Conservation (phyloP, 2,888 invertebrate species). For the Drosophila maculinotata region DNA sequence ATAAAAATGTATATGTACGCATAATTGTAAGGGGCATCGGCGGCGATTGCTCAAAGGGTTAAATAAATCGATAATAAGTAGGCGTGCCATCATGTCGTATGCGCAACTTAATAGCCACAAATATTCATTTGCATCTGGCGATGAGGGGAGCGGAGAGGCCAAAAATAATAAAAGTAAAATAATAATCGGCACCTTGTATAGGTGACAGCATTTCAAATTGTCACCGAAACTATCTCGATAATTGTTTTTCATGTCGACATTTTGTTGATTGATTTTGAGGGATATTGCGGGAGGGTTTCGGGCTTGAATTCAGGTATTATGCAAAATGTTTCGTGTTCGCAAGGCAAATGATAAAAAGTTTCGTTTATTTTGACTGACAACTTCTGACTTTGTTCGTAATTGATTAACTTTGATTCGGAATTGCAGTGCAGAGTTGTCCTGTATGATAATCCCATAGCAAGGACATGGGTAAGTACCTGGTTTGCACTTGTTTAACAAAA, state of each 20-base stretch:
- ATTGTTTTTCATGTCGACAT: conserved; percentile 66
- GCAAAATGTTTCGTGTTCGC: conserved; percentile 54
- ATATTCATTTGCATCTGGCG: conserved; percentile 17
- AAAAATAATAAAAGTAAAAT: conserved; percentile 39
- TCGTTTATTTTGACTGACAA: conserved; percentile 58
- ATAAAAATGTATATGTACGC: conserved; percentile 43
- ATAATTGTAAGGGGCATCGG: neutral
- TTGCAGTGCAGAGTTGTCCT: conserved; percentile 12
- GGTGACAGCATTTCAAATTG: conserved; percentile 74
- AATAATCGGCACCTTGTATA: conserved; percentile 64
- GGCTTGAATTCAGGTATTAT: conserved; percentile 17
- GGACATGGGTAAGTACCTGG: conserved; percentile 45
- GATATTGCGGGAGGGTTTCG: neutral
- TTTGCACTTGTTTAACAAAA: conserved; percentile 29
- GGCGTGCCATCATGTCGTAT: conserved; percentile 57
- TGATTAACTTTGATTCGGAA: conserved; percentile 71
- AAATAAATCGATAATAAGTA: conserved; percentile 42
- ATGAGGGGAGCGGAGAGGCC: neutral
- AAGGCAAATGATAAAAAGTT: conserved; percentile 31
- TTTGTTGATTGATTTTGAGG: conserved; percentile 58
- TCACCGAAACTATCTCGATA: conserved; percentile 65
- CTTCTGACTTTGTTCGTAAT: conserved; percentile 64
- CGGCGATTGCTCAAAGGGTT: conserved; percentile 32
- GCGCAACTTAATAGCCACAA: conserved; percentile 69
- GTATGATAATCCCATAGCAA: conserved; percentile 23